phyloP scores from a whole-genome alignment of 2,113 vertebrate genomes.

The Fregetta grallaria region DNA sequence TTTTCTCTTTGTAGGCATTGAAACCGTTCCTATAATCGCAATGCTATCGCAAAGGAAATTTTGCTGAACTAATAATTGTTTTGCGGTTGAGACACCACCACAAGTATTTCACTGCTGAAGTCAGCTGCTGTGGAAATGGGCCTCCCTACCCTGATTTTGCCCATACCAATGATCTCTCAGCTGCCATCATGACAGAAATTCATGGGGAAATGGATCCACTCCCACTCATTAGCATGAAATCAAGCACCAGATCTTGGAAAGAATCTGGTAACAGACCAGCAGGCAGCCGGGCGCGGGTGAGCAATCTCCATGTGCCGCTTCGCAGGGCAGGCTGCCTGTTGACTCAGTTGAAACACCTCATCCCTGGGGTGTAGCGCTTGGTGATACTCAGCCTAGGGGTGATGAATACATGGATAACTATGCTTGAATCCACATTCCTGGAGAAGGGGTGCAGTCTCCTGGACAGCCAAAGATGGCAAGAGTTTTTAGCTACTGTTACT shows the following conservation, averaged over 20 bases:
- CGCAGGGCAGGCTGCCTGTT: not conserved
- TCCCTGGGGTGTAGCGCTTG: not conserved
- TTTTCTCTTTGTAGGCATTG: not conserved
- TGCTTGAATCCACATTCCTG: conserved; percentile 26
- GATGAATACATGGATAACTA: conserved; percentile 9
- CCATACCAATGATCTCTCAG: not conserved
- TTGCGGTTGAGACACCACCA: not conserved
- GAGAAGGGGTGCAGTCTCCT: conserved; percentile 27
- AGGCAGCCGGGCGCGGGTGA: not conserved
- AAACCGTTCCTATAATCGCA: not conserved
- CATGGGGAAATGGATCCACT: not conserved
- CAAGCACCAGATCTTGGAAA: conserved; percentile 29
- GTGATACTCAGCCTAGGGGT: not conserved
- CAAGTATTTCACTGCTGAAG: conserved; percentile 11
- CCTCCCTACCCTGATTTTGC: not conserved
- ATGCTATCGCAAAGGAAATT: not conserved
- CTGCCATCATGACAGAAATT: conserved; percentile 14
- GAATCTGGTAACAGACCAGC: not conserved
- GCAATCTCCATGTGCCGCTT: not conserved
- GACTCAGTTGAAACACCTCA: not conserved
- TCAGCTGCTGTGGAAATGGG: conserved; percentile 14
- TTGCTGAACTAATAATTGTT: conserved; percentile 5
- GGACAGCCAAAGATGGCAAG: conserved; percentile 10
- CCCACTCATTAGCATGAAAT: conserved; percentile 26
- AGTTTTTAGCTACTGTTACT: conserved; percentile 52